Base-by-base conservation (phyloP, 1,140 invertebrate species). In the Papilio dardanus region DNA sequence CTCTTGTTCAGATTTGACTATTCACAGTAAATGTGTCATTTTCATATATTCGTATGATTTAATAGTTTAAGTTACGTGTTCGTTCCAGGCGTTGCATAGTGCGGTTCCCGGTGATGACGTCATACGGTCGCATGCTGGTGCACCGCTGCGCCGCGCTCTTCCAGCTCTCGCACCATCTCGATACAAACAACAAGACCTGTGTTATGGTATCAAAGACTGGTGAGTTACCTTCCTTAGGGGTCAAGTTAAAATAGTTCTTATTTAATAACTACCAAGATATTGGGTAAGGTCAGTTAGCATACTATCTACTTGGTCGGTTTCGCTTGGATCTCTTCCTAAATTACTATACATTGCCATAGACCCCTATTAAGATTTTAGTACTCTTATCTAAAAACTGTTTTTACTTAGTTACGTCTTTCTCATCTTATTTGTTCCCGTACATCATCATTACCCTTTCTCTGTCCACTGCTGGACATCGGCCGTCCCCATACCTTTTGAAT, bases 91-190 rank as follows among this genome's bases (percentile, higher is more conserved):
- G 95, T 73, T 96, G 95, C 85, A 95, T 96, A 80, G 96, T 96
- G 77, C 97, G 97, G 84, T 99, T 99, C 94, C 96, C 96, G 6
- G 96, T 96, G 85, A 97, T 98, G 96, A 97, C 97, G 50, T 98
- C 98, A 50, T 99, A 99, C 94, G 97, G 99, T 81, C 95, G 98
- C 37, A 99, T 99, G 98, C 92, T 99, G 77, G 97, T 99, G 6
- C 98, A 99, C 93, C 96, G 98, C 30, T 97, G 98, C 50, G 97
- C 98, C 2, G 97, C 97, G 50, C 98, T 97, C 86, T 99, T 99
- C 91, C 97, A 98, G 58, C 96, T 99, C 94, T 97, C 98, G 75
- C 98, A 99, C 89, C 98, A 98, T 89, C 96, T 99, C 28, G 98
- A 99, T 93, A 86, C 91, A 33, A 95, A 96, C 80, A 96, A 96